Percentiles rank a stretch among this genome's conserved stretches.
These are phyloP conservation scores for Drosophila mettleri DNA, from an alignment of 2,888 invertebrate genomes.

Conservation along the genomic window DNA sequence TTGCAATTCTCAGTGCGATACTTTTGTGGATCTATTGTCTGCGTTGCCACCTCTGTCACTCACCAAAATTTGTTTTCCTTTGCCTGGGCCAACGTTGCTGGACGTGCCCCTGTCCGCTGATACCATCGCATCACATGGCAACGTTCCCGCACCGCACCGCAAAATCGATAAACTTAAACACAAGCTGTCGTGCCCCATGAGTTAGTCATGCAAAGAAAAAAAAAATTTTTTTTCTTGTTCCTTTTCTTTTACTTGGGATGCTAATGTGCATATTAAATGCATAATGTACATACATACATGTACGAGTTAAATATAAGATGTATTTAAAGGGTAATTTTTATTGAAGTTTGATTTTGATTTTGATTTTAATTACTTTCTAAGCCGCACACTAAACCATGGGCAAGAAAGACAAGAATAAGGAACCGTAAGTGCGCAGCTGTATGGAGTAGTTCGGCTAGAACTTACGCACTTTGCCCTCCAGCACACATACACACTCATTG, in stretches of 20 bases:
- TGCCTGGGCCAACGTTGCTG: conserved; percentile 3
- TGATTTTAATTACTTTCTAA: conserved; percentile 29
- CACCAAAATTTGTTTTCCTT: neutral
- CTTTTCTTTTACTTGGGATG: conserved; percentile 3
- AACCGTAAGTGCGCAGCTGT: conserved; percentile 75
- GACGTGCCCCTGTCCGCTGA: conserved; percentile 21
- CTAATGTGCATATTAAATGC: conserved; percentile 3
- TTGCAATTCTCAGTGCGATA: neutral
- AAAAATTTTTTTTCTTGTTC: neutral
- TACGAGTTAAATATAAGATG: neutral
- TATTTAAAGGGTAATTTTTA: neutral
- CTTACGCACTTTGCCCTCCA: conserved; percentile 54
- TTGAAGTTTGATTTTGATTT: conserved; percentile 43
- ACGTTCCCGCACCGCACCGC: conserved; percentile 62
- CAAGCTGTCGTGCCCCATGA: conserved; percentile 54
- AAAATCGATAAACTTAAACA: conserved; percentile 70
- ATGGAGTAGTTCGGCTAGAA: conserved; percentile 61
- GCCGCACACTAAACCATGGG: conserved; percentile 66
- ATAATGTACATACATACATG: neutral
- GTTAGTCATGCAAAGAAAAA: conserved; percentile 57
- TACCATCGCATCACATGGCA: conserved; percentile 65
- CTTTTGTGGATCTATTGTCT: conserved; percentile 12
- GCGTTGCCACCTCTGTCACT: conserved; percentile 10
- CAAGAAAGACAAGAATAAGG: conserved; percentile 84
- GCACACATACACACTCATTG: conserved; percentile 11